Conservation (phyloP, 2,113 vertebrate genomes). For the Paratilapia polleni region DNA sequence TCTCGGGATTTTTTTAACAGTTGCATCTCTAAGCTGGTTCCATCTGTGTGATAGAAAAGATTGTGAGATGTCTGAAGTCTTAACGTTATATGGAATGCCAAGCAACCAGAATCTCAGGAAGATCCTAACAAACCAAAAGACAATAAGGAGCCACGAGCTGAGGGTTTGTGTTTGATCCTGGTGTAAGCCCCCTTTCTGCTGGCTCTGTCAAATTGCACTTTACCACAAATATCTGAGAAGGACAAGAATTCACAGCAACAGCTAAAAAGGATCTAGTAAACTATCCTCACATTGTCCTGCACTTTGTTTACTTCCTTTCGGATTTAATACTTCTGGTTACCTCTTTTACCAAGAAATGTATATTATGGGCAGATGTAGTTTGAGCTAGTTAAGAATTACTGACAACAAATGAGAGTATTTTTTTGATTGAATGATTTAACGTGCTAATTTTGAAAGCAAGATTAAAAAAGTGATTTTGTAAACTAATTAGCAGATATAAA, state of each 20-base stretch:
- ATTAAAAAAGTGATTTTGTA: too few relatives aligned
- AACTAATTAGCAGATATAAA: too few relatives aligned
- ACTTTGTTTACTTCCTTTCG: background rate
- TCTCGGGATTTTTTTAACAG: too few relatives aligned
- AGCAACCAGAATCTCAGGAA: background rate
- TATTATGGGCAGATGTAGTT: background rate
- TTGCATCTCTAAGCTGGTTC: background rate
- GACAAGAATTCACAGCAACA: background rate
- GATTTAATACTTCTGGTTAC: background rate
- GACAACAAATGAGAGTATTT: background rate
- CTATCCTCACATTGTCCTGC: background rate
- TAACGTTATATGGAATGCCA: background rate
- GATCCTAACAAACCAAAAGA: constrained; percentile 20
- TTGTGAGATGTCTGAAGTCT: background rate
- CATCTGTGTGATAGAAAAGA: background rate
- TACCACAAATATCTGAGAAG: background rate
- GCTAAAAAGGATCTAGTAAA: background rate
- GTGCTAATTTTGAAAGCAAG: background rate
- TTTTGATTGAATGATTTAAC: background rate
- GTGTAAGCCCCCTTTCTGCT: constrained; percentile 22
- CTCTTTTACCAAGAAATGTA: background rate
- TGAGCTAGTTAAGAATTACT: background rate
- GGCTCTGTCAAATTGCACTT: constrained; percentile 14
- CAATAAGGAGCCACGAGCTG: background rate
- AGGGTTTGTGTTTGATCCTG: constrained; percentile 27